Evolutionary conservation across 37 sponge, comb jelly and placozoan species (phyloP).

Genomic region (Ianthella basta): DNA sequence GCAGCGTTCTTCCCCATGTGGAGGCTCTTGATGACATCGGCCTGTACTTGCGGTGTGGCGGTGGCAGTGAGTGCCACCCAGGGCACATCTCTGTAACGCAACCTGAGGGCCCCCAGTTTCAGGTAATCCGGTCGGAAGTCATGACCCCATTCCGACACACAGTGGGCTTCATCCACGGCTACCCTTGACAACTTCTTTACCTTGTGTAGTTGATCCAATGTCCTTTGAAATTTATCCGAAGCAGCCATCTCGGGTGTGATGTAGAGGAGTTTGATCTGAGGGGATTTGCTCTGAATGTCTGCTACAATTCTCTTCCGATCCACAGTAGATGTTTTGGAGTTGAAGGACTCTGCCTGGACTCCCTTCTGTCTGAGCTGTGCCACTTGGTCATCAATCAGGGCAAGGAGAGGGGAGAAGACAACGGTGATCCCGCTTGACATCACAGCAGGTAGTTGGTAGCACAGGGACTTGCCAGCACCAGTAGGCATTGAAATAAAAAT

Average conservation of each 20-base stretch:
- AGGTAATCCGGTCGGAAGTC: conserved; percentile 99
- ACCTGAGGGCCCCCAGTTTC: conserved; percentile 85
- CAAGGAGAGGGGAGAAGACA: conserved; percentile 95
- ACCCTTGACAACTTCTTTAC: conserved; percentile 56
- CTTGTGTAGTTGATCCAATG: conserved; percentile 54
- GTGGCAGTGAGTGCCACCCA: conserved; percentile 97
- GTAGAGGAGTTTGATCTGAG: conserved; percentile 83
- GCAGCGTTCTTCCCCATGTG: conserved; percentile 46
- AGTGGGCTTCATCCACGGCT: conserved; percentile 97
- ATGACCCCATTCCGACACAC: conserved; percentile 99
- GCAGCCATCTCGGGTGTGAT: conserved; percentile 96
- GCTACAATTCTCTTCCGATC: conserved; percentile 71
- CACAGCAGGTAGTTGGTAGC: conserved; percentile 97
- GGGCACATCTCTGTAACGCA: conserved; percentile 62
- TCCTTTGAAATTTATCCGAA: conserved; percentile 59
- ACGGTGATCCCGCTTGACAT: conserved; percentile 80
- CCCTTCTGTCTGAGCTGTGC: conserved; percentile 58
- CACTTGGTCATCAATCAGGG: conserved; percentile 96
- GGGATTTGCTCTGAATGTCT: conserved; percentile 54
- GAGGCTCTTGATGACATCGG: conserved; percentile 65
- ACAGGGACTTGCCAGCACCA: conserved; percentile 96
- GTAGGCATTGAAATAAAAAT: conserved; percentile 99
- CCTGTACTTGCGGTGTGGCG: conserved; percentile 85
- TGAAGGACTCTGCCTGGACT: conserved; percentile 79
- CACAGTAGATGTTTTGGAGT: conserved; percentile 76